Base-by-base conservation (phyloP, 2,888 invertebrate genomes). In the Diarsia brunnea region DNA sequence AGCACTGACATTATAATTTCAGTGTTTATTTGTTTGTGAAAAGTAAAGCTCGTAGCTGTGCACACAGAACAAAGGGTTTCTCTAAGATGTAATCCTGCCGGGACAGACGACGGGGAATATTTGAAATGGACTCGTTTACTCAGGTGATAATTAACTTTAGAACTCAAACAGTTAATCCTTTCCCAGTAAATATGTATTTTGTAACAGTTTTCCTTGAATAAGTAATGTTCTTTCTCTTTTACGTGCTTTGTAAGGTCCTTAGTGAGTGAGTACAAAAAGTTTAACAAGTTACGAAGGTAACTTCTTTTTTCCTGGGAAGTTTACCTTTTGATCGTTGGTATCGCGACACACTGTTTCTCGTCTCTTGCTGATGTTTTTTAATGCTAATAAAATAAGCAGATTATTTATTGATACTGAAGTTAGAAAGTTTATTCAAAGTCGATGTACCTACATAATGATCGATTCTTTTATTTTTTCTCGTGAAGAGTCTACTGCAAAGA, bases 111-210 rank as follows among this genome's bases (percentile, higher is more conserved):
- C 65, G 58, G 38, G 45, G 49, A 74, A 64, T 72, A 75, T 72
- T 81, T 63, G 31, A 67, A 75, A 67, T 60, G 71, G 61, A 69
- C 68, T 31, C 53, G 72, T 81, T 84, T 82, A 70, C 67, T 81
- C n/a, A 67, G 71, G 63, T 67, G 66, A 53, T 84, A 81, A 81
- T 82, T 70, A 84, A 73, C 60, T 73, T 74, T 53, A 58, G 55
- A 27, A 24, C 65, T 61, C 70, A 61, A 74, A 64, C 79, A 68
- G 63, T 69, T 81, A 67, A 84, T 74, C 66, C 75, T 75, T 69
- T 66, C 45, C 60, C 4, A 14, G 76, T 67, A 75, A 84, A 81
- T 80, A 80, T 81, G 65, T 78, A 83, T 66, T 83, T 78, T 65
- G 68, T 27, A 72, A 65, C 7, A 70, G 65, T 72, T 68, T 79